Base-by-base conservation (phyloP, 2,113 vertebrate species). In the Ascaphus truei region DNA sequence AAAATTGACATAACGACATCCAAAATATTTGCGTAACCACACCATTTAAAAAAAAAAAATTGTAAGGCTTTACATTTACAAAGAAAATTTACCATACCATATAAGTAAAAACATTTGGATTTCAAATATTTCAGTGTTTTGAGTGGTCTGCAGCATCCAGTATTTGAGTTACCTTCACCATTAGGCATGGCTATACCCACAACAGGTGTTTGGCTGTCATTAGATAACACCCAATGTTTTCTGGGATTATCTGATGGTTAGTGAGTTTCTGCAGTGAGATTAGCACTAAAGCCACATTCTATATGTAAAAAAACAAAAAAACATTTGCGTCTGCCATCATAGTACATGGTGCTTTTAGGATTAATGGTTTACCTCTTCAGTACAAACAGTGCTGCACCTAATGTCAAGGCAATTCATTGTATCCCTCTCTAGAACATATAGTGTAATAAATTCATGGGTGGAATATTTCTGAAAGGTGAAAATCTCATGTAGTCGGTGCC, bases 1-100 rank as follows among this genome's bases (percentile, higher is more conserved):
- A 84, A 86, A 82, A 50, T 72, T 87, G 75, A 81, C 47, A 26
- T 77, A 72, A 68, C 78, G 77, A 84, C 86, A 83, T 81, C 66
- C 80, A 84, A 60, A 13, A 73, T 68, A 76, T 79, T 79, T 72
- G 79, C 79, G 72, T 81, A 88, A 78, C 74, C 75, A 66, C 74
- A 60, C 39, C 6, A 4, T 23, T 85, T 82, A 71, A 62, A 77
- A 84, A n/a, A n/a, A n/a, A n/a, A n/a, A n/a, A n/a, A n/a, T n/a
- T n/a, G n/a, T n/a, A n/a, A 11, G 18, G 23, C 43, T 47, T 47
- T 6, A 47, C 43, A 47, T 5, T 22, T 22, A 11, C 39, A 13
- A 45, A 20, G 20, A 45, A 18, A 6, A 45, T 18, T 45, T 2
- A 16, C 39, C 39, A 43, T 16, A 43, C 43, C 30, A 57, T 22